Evolutionary conservation across 2,797 vertebrate genomes (phyloP).

Genomic region (Crenichthys baileyi): DNA sequence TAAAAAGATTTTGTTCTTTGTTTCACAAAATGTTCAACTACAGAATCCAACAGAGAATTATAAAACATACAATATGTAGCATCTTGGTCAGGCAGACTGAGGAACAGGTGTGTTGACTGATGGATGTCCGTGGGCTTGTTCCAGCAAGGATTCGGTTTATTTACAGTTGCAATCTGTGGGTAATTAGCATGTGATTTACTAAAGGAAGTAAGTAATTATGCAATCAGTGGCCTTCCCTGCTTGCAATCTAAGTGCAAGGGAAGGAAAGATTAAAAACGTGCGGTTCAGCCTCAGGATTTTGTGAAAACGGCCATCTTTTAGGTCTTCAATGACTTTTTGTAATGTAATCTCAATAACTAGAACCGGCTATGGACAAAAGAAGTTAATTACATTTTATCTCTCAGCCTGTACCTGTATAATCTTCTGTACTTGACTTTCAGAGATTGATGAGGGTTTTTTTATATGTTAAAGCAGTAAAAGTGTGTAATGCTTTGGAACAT

Average conservation of each 20-base stretch:
- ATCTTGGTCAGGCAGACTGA: conserved; percentile 32
- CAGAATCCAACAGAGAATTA: neutral
- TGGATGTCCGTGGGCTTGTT: conserved; percentile 29
- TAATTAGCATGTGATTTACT: conserved; percentile 64
- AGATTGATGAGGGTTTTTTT: neutral
- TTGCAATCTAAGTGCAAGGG: conserved; percentile 18
- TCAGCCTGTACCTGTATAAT: conserved; percentile 5
- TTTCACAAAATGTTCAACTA: neutral
- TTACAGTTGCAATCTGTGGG: conserved; percentile 48
- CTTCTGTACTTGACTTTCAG: neutral
- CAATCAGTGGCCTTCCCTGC: conserved; percentile 42
- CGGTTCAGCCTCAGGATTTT: conserved; percentile 20
- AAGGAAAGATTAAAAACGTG: conserved; percentile 17
- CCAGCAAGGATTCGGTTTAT: conserved; percentile 38
- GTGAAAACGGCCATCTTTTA: conserved; percentile 23
- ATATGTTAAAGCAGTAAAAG: neutral
- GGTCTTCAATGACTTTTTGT: conserved; percentile 24
- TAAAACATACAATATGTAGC: neutral
- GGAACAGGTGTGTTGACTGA: conserved; percentile 39
- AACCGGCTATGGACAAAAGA: conserved; percentile 11
- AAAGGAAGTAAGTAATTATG: conserved; percentile 50
- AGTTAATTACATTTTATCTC: conserved; percentile 23
- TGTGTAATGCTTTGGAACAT: too few relatives aligned
- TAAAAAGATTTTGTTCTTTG: neutral
- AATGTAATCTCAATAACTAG: conserved; percentile 23